These are phyloP conservation scores for Halcyon smyrnensis DNA, from an alignment of 2,797 vertebrate species.

Conservation along the genomic window DNA sequence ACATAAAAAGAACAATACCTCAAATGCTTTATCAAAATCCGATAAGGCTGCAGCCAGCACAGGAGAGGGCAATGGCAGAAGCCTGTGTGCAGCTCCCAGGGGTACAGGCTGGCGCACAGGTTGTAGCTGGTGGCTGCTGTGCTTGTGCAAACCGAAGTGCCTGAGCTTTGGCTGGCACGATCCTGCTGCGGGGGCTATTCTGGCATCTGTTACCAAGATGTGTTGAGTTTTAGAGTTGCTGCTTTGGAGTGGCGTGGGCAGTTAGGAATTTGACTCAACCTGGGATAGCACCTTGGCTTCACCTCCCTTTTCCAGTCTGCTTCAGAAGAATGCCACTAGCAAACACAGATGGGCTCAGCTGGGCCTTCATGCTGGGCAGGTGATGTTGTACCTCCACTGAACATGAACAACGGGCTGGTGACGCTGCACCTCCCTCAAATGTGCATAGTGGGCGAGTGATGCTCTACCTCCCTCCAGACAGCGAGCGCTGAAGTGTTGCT, in stretches of 20 bases:
- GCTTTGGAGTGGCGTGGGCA: not conserved
- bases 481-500: accelerated
- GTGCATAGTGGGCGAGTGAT: accelerated
- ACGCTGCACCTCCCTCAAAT: not conserved
- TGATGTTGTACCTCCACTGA: not conserved
- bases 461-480: not conserved
- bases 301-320: not conserved
- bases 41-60: not conserved
- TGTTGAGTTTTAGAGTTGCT: accelerated
- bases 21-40: not conserved
- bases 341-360: not conserved
- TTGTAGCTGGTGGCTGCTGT: not conserved
- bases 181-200: not conserved
- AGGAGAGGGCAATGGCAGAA: not conserved
- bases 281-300: not conserved
- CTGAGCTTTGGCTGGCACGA: not conserved
- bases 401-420: not conserved
- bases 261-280: not conserved
- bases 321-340: not conserved
- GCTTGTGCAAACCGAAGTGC: accelerated
- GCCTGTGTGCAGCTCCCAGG: not conserved
- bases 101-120: not conserved
- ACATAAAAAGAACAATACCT: not conserved
- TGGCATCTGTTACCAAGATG: accelerated
- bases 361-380: accelerated